A percentile compares a stretch with the other conserved stretches of the same genome.
Evolutionary conservation across 2,888 invertebrate genomes (phyloP).

Genomic region (Ommatoiulus sabulosus): DNA sequence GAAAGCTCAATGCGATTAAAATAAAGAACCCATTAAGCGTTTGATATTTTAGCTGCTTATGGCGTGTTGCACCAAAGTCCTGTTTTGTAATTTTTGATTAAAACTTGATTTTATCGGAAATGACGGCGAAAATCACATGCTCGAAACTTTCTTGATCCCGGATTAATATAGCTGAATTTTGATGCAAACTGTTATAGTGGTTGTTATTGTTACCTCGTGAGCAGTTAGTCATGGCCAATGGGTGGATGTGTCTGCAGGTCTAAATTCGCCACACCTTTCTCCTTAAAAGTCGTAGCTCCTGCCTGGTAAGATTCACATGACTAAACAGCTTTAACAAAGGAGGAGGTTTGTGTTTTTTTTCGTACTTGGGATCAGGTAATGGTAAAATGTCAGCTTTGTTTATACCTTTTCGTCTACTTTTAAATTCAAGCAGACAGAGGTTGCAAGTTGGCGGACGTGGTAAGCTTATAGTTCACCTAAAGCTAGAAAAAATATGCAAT

Average conservation of each 20-base stretch:
- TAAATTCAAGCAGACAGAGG: neutral
- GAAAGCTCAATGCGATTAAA: neutral
- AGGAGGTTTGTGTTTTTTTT: neutral
- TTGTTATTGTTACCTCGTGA: neutral
- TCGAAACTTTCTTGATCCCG: neutral
- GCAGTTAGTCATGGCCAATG: neutral
- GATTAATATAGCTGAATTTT: neutral
- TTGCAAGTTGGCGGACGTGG: neutral
- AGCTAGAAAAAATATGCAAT: neutral
- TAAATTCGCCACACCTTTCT: slow-evolving; percentile 8
- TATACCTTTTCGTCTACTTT: neutral
- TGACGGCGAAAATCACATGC: neutral
- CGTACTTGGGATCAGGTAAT: neutral
- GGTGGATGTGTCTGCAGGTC: neutral
- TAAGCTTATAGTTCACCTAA: neutral
- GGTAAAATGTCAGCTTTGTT: neutral
- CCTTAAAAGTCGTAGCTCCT: neutral
- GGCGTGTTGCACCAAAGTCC: neutral
- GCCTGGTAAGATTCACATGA: slow-evolving; percentile 25
- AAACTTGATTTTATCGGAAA: neutral
- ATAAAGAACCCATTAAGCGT: neutral
- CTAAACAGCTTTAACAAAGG: neutral
- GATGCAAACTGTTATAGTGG: neutral
- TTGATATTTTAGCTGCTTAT: neutral
- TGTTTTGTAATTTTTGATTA: neutral